These are phyloP conservation scores for Mesorhabditis spiculigera DNA, from an alignment of 2,888 invertebrate species.

Conservation along the genomic window DNA sequence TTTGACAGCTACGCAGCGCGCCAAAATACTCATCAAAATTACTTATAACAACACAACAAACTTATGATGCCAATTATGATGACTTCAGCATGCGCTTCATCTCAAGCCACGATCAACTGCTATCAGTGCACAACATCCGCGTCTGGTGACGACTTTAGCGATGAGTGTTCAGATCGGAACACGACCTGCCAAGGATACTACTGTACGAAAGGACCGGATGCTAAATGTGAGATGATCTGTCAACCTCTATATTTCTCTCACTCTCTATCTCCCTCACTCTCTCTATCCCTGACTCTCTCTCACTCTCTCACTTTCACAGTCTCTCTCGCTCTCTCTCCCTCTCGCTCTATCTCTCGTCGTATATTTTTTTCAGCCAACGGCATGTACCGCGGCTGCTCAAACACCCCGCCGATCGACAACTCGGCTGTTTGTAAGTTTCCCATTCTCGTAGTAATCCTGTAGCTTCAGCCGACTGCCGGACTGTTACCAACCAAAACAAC, in stretches of 20 bases:
- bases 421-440: constrained; percentile 14
- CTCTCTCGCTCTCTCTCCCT: too few species aligned
- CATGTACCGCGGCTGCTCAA: constrained; percentile 20
- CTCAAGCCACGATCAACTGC: not conserved
- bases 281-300: too few species aligned
- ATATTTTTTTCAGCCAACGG: constrained; percentile 18
- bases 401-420: constrained; percentile 22
- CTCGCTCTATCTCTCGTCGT: too few species aligned
- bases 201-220: constrained; percentile 33
- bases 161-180: not conserved
- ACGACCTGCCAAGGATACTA: constrained; percentile 22
- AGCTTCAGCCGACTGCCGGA: constrained; percentile 18
- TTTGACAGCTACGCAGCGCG: too few species aligned
- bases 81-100: not conserved
- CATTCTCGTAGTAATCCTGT: too few species aligned
- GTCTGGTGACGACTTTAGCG: not conserved
- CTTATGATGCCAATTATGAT: not conserved
- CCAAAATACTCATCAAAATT: too few species aligned
- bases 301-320: too few species aligned
- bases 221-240: constrained; percentile 9
- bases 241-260: not conserved
- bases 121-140: not conserved
- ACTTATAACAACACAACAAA: too few species aligned
- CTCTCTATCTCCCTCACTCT: too few species aligned
- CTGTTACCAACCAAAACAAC: constrained; percentile 9